Evolutionary conservation across 2,797 vertebrate genomes (phyloP).

Genomic region (Coregonus ussuriensis): DNA sequence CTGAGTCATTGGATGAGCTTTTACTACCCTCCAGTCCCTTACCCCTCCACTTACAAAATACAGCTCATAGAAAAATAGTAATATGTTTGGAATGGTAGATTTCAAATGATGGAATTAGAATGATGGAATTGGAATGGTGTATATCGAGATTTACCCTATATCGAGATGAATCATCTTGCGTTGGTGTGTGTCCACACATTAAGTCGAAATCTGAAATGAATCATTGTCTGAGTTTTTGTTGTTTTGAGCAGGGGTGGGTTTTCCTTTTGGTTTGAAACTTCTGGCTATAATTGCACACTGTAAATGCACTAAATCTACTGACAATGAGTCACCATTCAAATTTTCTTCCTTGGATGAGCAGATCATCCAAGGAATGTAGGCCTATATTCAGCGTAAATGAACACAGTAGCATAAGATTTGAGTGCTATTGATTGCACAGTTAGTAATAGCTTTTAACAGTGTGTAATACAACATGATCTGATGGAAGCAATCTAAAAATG

Average conservation of each 20-base stretch:
- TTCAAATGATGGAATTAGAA: neutral
- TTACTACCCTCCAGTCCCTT: neutral
- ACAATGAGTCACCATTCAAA: constrained; percentile 1
- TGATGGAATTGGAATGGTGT: neutral
- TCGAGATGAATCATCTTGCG: neutral
- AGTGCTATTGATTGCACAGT: neutral
- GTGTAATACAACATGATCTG: neutral
- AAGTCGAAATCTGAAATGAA: neutral
- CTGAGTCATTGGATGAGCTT: neutral
- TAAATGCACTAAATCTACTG: constrained; percentile 1
- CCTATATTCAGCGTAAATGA: constrained; percentile 6
- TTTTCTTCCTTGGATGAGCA: neutral
- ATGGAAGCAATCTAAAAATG: neutral
- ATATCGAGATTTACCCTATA: neutral
- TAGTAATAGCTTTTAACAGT: neutral
- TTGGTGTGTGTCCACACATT: neutral
- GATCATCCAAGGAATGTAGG: neutral
- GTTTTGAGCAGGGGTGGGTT: neutral
- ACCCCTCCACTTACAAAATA: neutral
- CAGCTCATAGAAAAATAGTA: neutral
- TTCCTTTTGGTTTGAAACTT: neutral
- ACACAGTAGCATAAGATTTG: constrained; percentile 1
- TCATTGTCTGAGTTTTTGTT: neutral
- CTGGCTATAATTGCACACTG: neutral
- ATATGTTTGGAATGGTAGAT: too few species aligned